Evolutionary conservation across 2,888 invertebrate species (phyloP).

Genomic region (Morpho helenor): DNA sequence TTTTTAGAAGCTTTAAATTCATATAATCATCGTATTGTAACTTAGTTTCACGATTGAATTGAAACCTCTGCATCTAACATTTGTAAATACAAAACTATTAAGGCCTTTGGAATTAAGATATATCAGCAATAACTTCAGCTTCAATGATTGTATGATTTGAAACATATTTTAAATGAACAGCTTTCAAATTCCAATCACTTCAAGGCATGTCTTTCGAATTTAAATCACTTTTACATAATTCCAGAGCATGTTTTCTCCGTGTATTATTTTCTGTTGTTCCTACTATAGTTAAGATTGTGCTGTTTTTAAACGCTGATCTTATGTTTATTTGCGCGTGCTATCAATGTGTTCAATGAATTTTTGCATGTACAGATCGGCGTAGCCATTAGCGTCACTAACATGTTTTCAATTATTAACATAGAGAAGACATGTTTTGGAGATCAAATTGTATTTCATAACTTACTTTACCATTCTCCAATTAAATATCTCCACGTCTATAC

Average conservation of each 20-base stretch:
- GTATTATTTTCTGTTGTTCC: slow-evolving; percentile 42
- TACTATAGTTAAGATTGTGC: slow-evolving; percentile 52
- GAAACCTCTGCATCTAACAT: too few relatives aligned
- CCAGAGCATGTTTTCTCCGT: slow-evolving; percentile 66
- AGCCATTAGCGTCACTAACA: slow-evolving; percentile 31
- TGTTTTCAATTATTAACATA: slow-evolving; percentile 29
- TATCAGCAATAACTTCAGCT: neutral
- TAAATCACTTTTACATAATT: slow-evolving; percentile 18
- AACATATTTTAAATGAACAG: slow-evolving; percentile 42
- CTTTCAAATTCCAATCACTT: slow-evolving; percentile 29
- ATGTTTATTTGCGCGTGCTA: slow-evolving; percentile 37
- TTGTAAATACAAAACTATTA: too few relatives aligned
- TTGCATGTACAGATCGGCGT: slow-evolving; percentile 24
- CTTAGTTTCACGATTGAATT: too few relatives aligned
- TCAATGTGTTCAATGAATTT: slow-evolving; percentile 25
- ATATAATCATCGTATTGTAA: slow-evolving; percentile 36
- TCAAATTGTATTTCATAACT: slow-evolving; percentile 7
- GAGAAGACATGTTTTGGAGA: slow-evolving; percentile 51
- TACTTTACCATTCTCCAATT: neutral
- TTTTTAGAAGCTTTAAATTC: slow-evolving; percentile 28
- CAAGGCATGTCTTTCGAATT: slow-evolving; percentile 34
- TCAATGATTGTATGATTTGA: slow-evolving; percentile 41
- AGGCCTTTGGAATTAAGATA: too few relatives aligned
- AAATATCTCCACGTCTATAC: neutral
- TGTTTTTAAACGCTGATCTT: slow-evolving; percentile 32